Conservation (phyloP, 1,140 invertebrate species). For the Heliconius hewitsoni region DNA sequence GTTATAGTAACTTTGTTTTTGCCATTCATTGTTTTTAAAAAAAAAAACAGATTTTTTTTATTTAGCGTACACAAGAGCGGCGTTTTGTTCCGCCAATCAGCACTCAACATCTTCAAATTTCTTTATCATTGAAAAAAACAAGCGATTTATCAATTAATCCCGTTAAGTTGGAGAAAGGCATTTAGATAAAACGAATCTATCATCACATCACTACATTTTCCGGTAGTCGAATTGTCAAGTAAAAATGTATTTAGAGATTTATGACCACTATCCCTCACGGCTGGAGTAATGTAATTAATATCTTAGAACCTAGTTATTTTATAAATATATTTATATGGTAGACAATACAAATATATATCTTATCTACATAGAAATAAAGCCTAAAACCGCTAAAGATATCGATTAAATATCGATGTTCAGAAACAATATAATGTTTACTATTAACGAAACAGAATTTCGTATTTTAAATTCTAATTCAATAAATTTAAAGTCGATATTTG, state of each 20-base stretch:
- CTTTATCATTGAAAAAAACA: too few species aligned
- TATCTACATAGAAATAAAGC: constrained; percentile 14
- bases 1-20: too few species aligned
- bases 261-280: constrained; percentile 44
- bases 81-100: too few species aligned
- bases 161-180: neutral
- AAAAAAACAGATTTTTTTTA: too few species aligned
- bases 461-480: neutral
- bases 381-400: constrained; percentile 21
- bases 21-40: too few species aligned
- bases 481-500: neutral
- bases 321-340: neutral
- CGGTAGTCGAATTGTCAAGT: constrained; percentile 44
- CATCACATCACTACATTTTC: constrained; percentile 36
- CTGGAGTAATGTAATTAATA: constrained; percentile 48
- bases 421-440: neutral
- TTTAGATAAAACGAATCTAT: constrained; percentile 2
- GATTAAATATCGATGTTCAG: constrained; percentile 1
- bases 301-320: constrained; percentile 27
- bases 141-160: too few species aligned
- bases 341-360: constrained; percentile 24
- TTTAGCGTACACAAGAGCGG: too few species aligned
- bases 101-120: too few species aligned
- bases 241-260: constrained; percentile 42
- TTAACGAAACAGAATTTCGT: neutral